These are phyloP conservation scores for Barbus barbus DNA, from an alignment of 2,113 vertebrate genomes.

Conservation along the genomic window DNA sequence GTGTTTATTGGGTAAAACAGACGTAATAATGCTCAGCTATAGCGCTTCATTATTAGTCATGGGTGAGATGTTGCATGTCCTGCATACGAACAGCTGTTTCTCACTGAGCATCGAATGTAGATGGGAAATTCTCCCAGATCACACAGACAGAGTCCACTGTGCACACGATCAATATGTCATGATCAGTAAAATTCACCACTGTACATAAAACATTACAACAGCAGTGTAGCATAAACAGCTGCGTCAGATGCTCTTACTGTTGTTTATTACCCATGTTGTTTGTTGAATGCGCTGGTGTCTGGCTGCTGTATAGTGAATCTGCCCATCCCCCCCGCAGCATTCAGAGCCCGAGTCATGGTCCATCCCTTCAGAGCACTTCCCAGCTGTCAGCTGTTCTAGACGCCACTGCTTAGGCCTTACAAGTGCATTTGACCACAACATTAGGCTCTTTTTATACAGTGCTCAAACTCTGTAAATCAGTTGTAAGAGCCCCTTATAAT, in stretches of 20 bases:
- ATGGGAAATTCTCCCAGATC: slow-evolving; percentile 56
- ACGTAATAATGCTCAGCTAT: not conserved
- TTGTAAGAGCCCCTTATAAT: not conserved
- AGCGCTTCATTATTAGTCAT: not conserved
- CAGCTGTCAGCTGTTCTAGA: slow-evolving; percentile 41
- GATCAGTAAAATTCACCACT: not conserved
- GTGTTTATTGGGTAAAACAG: not conserved
- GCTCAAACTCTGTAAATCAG: not conserved
- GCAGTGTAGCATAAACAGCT: not conserved
- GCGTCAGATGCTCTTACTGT: not conserved
- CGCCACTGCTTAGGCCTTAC: slow-evolving; percentile 15
- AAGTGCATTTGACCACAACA: not conserved
- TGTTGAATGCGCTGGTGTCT: not conserved
- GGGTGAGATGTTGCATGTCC: not conserved
- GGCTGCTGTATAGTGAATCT: not conserved
- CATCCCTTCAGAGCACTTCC: not conserved
- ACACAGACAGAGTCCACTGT: slow-evolving; percentile 56
- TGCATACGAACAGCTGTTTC: slow-evolving; percentile 64
- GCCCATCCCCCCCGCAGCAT: slow-evolving; percentile 21
- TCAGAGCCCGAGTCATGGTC: not conserved
- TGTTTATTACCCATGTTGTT: not conserved
- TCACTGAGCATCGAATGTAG: slow-evolving; percentile 40
- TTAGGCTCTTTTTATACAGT: not conserved
- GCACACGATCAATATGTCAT: not conserved
- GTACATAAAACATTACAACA: not conserved